Evolutionary conservation across 2,113 vertebrate genomes (phyloP), one percentile per base, ranked within the genome.

Genomic region (Varanus salvator): DNA sequence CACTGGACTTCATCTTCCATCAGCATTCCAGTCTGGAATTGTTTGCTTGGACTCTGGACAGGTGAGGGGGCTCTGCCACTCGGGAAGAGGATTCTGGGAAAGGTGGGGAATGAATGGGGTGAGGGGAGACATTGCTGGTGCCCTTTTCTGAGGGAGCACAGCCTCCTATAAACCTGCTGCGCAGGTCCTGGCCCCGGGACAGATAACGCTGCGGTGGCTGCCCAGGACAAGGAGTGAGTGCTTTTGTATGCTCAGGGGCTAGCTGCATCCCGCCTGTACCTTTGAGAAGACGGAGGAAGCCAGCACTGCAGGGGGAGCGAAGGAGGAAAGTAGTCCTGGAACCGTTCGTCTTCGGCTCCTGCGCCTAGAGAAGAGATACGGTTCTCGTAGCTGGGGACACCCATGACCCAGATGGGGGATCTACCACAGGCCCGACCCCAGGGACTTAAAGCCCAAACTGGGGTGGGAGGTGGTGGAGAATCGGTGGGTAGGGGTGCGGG

Each of bases 11-110:
- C n/a, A 74, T 48, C 12, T 3, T 17, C 60, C 57, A 21, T 1
- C 74, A 9, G 23, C 27, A 1, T 48, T 0, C 5, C 34, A 8
- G 29, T 8, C 71, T 15, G 48, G 44, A 15, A 11, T 11, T 91
- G 82, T 91, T 91, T 91, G 76, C 68, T 72, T 54, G 83, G 86
- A 91, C 87, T 85, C 72, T 85, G 90, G 48, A 72, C 82, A 9
- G 8, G 9, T 15, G 7, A 2, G 25, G 31, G 23, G 15, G 86
- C 17, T 4, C 21, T 29, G 74, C 72, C 44, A 52, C 23, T 11
- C 48, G 44, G 5, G 38, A 48, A 57, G 15, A 31, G 0, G 69
- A 31, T 64, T 44, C 66, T 64, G 64, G 50, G 66, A 68, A 27
- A 68, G 88, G 81, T 76, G 34, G 57, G 19, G 8, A 25, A 50